A percentile compares a stretch with the other conserved stretches of the same genome.
Conservation (phyloP, 2,888 invertebrate species). For the Apeira syringaria region DNA sequence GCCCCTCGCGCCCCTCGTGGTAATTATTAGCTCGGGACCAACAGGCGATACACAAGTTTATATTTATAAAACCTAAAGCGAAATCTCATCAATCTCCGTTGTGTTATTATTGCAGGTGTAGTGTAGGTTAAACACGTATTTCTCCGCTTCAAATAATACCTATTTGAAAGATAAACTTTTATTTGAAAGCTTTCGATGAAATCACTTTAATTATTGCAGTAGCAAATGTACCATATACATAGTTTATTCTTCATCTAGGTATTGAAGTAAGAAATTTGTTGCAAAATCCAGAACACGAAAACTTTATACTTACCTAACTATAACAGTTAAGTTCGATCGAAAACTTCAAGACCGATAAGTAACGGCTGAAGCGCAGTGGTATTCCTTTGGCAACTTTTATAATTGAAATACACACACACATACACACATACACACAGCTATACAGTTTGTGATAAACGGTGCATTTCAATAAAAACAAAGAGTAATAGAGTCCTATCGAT, state of each 20-base stretch:
- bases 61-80: not conserved
- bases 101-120: slow-evolving; percentile 13
- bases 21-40: no score
- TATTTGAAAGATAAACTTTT: slow-evolving; percentile 16
- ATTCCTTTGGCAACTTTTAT: slow-evolving; percentile 18
- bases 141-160: slow-evolving; percentile 11
- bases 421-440: no score
- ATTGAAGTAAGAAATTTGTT: slow-evolving; percentile 44
- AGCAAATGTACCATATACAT: slow-evolving; percentile 43
- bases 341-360: slow-evolving; percentile 41
- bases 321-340: slow-evolving; percentile 46
- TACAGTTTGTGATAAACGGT: slow-evolving; percentile 12
- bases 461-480: slow-evolving; percentile 36
- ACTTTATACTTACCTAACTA: slow-evolving; percentile 45
- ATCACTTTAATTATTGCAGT: slow-evolving; percentile 32
- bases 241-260: slow-evolving; percentile 42
- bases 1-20: no score
- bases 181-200: slow-evolving; percentile 12
- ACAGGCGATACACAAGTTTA: no score
- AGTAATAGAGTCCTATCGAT: slow-evolving; percentile 35
- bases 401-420: slow-evolving; percentile 31
- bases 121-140: slow-evolving; percentile 20
- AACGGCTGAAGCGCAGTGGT: slow-evolving; percentile 24
- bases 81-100: slow-evolving; percentile 14
- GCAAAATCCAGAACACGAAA: slow-evolving; percentile 41